A percentile compares a stretch with the other conserved stretches of the same genome.
Evolutionary conservation across 2,797 vertebrate species (phyloP).

Genomic region (Gobionotothen gibberifrons): DNA sequence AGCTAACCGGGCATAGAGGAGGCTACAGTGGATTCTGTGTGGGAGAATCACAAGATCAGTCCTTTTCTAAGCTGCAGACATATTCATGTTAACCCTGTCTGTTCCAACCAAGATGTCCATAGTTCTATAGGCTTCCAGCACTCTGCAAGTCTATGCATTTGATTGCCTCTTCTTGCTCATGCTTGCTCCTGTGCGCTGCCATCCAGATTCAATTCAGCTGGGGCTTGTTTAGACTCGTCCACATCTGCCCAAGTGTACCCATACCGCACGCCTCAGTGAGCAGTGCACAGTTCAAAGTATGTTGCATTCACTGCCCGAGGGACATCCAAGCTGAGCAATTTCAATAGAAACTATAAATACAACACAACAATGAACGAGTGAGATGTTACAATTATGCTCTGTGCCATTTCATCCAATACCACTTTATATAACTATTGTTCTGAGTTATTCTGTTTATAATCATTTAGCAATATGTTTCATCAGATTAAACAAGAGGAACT

Average conservation of each 20-base stretch:
- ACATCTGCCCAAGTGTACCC: slow-evolving; percentile 46
- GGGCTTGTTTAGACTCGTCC: slow-evolving; percentile 41
- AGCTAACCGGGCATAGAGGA: not conserved
- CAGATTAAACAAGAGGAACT: slow-evolving; percentile 21
- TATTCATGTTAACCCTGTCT: slow-evolving; percentile 2
- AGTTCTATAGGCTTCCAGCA: not conserved
- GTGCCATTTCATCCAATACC: not conserved
- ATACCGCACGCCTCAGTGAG: slow-evolving; percentile 37
- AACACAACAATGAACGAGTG: not conserved
- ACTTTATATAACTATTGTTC: not conserved
- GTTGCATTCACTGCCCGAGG: slow-evolving; percentile 31
- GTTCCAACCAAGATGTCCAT: not conserved
- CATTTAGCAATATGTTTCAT: slow-evolving; percentile 5
- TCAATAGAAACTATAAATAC: slow-evolving; percentile 10
- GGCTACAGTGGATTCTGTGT: not conserved
- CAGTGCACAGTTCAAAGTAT: slow-evolving; percentile 37
- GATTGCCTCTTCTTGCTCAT: not conserved
- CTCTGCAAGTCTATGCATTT: not conserved
- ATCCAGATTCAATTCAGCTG: slow-evolving; percentile 21
- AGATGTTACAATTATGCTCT: not conserved
- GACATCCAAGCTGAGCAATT: slow-evolving; percentile 17
- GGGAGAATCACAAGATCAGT: not conserved
- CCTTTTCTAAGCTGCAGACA: not conserved
- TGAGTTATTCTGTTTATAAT: not conserved
- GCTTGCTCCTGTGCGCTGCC: slow-evolving; percentile 6